Conservation (phyloP, 2,888 invertebrate genomes). For the Yponomeuta plumbellus region DNA sequence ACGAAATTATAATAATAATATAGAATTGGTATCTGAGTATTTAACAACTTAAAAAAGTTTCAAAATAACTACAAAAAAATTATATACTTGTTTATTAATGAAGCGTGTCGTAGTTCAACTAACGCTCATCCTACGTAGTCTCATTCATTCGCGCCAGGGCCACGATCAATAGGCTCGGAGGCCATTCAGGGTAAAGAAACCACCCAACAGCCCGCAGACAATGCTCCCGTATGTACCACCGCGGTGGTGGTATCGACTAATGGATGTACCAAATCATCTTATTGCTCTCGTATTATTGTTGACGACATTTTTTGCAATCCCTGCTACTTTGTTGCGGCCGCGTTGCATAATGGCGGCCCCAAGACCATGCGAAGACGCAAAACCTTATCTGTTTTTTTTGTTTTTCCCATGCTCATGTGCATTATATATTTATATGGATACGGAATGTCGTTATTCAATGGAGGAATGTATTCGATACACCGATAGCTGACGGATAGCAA, state of each 20-base stretch:
- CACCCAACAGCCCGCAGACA: constrained; percentile 41
- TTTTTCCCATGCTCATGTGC: constrained; percentile 1
- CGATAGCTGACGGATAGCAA: not conserved
- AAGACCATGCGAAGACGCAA: constrained; percentile 22
- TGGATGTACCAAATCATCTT: constrained; percentile 58
- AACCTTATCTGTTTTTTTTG: constrained; percentile 36
- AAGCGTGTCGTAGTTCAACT: constrained; percentile 3
- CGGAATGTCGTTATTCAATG: not conserved
- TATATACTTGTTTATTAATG: not conserved
- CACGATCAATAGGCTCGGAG: constrained; percentile 21
- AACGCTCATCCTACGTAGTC: constrained; percentile 11
- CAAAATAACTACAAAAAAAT: no score
- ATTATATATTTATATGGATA: not conserved
- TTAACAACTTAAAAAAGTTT: not conserved
- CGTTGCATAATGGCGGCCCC: constrained; percentile 41
- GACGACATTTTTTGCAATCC: constrained; percentile 44
- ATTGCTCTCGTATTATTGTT: constrained; percentile 68
- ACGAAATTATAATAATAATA: no score
- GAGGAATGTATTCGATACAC: not conserved
- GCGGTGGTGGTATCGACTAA: constrained; percentile 56
- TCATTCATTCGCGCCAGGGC: constrained; percentile 17
- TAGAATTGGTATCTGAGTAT: not conserved
- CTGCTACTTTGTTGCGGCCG: constrained; percentile 42
- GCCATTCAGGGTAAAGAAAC: constrained; percentile 36
- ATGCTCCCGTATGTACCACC: constrained; percentile 51